A percentile compares a stretch with the other conserved stretches of the same genome.
These are phyloP conservation scores for Pollenia amentaria DNA, from an alignment of 2,888 invertebrate genomes.

Conservation along the genomic window DNA sequence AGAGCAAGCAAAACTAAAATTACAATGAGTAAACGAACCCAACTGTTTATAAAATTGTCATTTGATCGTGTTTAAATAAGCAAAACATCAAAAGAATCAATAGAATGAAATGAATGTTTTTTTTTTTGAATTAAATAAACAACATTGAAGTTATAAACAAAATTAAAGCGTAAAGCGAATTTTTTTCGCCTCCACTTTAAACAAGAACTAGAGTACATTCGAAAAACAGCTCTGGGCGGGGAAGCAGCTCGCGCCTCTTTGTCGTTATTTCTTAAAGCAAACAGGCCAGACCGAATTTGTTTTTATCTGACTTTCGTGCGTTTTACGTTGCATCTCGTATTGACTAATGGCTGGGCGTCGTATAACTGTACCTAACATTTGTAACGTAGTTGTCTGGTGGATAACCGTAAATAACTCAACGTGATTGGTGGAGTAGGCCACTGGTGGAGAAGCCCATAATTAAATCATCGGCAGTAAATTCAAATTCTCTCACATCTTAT, in stretches of 20 bases:
- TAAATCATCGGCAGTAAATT: too few relatives aligned
- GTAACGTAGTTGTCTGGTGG: too few relatives aligned
- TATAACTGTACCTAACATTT: too few relatives aligned
- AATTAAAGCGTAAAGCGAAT: conserved; percentile 5
- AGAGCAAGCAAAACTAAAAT: background rate
- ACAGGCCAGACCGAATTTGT: too few relatives aligned
- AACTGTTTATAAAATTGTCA: background rate
- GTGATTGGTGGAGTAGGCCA: too few relatives aligned
- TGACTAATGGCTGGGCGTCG: too few relatives aligned
- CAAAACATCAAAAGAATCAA: conserved; percentile 51
- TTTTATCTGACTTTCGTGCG: too few relatives aligned
- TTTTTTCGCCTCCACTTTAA: background rate
- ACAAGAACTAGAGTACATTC: background rate
- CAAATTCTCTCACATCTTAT: too few relatives aligned
- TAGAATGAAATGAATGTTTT: conserved; percentile 6
- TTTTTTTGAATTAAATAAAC: background rate
- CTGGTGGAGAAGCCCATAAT: too few relatives aligned
- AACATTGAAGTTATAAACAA: background rate
- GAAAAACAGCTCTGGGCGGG: background rate
- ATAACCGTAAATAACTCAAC: too few relatives aligned
- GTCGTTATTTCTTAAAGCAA: background rate
- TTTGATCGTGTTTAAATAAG: conserved; percentile 23
- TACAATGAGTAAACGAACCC: conserved; percentile 12
- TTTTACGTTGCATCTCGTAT: too few relatives aligned
- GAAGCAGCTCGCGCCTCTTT: background rate